Evolutionary conservation across 2,888 invertebrate species (phyloP).

Genomic region (Pinctada fucata): DNA sequence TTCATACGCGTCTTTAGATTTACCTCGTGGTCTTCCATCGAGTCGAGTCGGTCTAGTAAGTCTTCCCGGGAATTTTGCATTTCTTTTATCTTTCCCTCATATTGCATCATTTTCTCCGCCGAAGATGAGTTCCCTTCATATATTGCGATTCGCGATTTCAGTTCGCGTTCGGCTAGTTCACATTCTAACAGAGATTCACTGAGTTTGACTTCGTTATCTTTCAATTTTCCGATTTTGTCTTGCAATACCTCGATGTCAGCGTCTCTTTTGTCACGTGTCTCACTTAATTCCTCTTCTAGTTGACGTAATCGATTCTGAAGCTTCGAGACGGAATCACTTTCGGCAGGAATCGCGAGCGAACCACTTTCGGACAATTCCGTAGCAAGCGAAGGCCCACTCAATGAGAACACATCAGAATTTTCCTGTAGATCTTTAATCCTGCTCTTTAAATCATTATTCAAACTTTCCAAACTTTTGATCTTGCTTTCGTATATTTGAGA

Average conservation of each 20-base stretch:
- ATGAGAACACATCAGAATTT: slow-evolving; percentile 41
- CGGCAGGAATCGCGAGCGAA: background rate
- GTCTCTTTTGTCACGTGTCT: slow-evolving; percentile 60
- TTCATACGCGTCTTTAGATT: slow-evolving; percentile 51
- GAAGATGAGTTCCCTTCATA: slow-evolving; percentile 55
- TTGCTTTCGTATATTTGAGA: slow-evolving; percentile 64
- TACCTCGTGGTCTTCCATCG: slow-evolving; percentile 62
- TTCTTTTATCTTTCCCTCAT: slow-evolving; percentile 63
- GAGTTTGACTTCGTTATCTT: slow-evolving; percentile 64
- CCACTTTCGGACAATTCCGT: slow-evolving; percentile 55
- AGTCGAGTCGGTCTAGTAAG: slow-evolving; percentile 62
- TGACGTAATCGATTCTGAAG: slow-evolving; percentile 45
- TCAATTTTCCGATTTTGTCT: slow-evolving; percentile 55
- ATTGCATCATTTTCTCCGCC: slow-evolving; percentile 59
- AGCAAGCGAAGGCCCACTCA: slow-evolving; percentile 58
- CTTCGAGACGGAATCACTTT: slow-evolving; percentile 38
- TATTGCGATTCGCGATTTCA: slow-evolving; percentile 59
- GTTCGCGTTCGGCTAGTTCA: slow-evolving; percentile 61
- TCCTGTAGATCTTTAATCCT: slow-evolving; percentile 63
- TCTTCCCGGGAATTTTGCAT: slow-evolving; percentile 62
- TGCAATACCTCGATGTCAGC: slow-evolving; percentile 63
- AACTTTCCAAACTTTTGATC: slow-evolving; percentile 57
- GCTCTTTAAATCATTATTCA: slow-evolving; percentile 63
- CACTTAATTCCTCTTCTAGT: slow-evolving; percentile 61
- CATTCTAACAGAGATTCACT: slow-evolving; percentile 66